phyloP scores from a whole-genome alignment of 2,113 vertebrate species.

The Cheilinus undulatus region DNA sequence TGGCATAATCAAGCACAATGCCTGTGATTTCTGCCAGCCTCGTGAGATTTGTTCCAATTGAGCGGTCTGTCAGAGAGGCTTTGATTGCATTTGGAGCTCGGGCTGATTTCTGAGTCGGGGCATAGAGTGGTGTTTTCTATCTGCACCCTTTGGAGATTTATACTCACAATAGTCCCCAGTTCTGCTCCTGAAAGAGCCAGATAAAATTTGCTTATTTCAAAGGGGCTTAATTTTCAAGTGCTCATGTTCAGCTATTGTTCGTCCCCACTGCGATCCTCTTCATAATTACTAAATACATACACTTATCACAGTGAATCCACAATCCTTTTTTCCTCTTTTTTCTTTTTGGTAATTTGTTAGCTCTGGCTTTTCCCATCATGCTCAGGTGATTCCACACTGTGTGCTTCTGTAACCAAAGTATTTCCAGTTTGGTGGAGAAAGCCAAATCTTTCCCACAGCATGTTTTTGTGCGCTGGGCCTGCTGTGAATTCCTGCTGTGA shows the following conservation, averaged over 20 bases:
- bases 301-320: neutral
- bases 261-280: neutral
- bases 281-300: neutral
- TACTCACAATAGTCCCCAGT: constrained; percentile 52
- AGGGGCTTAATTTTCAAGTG: constrained; percentile 50
- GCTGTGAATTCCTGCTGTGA: constrained; percentile 10
- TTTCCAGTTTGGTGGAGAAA: neutral
- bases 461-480: neutral
- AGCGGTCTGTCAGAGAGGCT: constrained; percentile 74
- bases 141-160: constrained; percentile 61
- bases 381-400: neutral
- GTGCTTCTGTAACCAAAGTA: neutral
- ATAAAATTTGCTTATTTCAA: constrained; percentile 61
- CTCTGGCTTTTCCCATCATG: neutral
- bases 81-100: constrained; percentile 77
- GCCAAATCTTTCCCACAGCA: neutral
- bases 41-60: constrained; percentile 80
- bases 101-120: constrained; percentile 70
- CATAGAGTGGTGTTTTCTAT: constrained; percentile 69
- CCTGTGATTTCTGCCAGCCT: constrained; percentile 75
- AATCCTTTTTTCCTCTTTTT: neutral
- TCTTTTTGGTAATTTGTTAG: neutral
- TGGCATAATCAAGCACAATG: constrained; percentile 83
- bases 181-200: constrained; percentile 43
- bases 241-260: constrained; percentile 51